Conservation (phyloP, 2,113 vertebrate species). For the Atractosteus spatula region DNA sequence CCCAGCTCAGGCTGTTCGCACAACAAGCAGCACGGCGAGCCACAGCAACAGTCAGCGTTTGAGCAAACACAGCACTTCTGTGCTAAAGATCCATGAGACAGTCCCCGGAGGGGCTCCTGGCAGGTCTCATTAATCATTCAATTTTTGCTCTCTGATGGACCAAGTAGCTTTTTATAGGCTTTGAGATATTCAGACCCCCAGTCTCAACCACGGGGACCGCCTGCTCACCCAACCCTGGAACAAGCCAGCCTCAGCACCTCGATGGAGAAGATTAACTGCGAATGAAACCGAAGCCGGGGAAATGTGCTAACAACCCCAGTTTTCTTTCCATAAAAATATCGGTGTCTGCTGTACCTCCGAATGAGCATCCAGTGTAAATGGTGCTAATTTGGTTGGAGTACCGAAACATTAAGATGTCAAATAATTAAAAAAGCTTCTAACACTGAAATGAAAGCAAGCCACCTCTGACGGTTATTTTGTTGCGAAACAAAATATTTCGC, state of each 20-base stretch:
- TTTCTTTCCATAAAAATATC: background rate
- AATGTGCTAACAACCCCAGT: background rate
- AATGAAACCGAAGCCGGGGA: background rate
- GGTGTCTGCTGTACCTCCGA: no score
- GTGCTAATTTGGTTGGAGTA: no score
- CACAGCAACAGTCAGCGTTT: constrained; percentile 10
- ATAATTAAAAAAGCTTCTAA: no score
- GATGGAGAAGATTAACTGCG: background rate
- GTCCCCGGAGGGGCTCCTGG: constrained; percentile 1
- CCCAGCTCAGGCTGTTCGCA: background rate
- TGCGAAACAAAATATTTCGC: no score
- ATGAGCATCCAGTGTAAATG: no score
- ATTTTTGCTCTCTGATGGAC: constrained; percentile 14
- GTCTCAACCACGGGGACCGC: background rate
- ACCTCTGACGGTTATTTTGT: no score
- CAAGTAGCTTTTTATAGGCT: constrained; percentile 14
- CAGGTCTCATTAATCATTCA: constrained; percentile 22
- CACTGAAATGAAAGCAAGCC: no score
- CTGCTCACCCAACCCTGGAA: constrained; percentile 3
- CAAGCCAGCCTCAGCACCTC: background rate
- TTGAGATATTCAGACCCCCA: background rate
- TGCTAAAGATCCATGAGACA: constrained; percentile 20
- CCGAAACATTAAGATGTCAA: no score
- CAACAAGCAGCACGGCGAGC: background rate
- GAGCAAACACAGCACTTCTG: constrained; percentile 20